Base-by-base conservation (phyloP, 2,113 vertebrate genomes). In the Neogobius melanostomus region DNA sequence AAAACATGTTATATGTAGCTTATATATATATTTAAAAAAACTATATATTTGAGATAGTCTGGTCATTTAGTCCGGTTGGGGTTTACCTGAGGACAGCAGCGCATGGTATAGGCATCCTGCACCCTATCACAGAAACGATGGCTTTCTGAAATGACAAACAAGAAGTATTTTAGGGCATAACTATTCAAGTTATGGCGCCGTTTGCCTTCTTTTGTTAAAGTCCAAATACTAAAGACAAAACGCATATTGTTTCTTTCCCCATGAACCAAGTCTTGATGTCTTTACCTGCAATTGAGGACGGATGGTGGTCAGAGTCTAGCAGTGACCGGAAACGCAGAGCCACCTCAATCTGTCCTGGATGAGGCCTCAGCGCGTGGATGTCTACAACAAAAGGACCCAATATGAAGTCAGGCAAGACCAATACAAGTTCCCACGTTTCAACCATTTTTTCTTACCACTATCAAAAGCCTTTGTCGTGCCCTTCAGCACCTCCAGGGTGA, bases 381-480 rank as follows among this genome's bases (percentile, higher is more conserved):
- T 99, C 98, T 99, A 42, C 7, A 66, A 15, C 28, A 78, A 60
- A 60, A 52, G 80, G 80, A 59, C n/a, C 44, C 66, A 66, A 57
- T 42, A 14, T 56, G 17, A 8, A 21, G 28, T 45, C 60, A 5
- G 1, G 5, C 67, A 1, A 66, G 16, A 45, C 43, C n/a, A 8
- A 15, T 8, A 45, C 14, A 15, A 15, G 44, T 60, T 5, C 4
- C 4, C 9, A 8, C n/a, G 7, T 12, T 44, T 8, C 7, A 7
- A 6, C 10, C 4, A 42, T 8, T 15, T 52, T 16, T 73, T 77
- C 94, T 83, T 85, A 99, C 98, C 98, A 0, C 95, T 97, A 85
- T 99, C 97, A 69, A 98, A 99, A 72, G 98, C 98, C 87, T 93
- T 98, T 9, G 98, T 99, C 77, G 97, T 98, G 50, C 98, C 98